Evolutionary conservation across 2,888 invertebrate species (phyloP).

Genomic region (Cantharis rufa): DNA sequence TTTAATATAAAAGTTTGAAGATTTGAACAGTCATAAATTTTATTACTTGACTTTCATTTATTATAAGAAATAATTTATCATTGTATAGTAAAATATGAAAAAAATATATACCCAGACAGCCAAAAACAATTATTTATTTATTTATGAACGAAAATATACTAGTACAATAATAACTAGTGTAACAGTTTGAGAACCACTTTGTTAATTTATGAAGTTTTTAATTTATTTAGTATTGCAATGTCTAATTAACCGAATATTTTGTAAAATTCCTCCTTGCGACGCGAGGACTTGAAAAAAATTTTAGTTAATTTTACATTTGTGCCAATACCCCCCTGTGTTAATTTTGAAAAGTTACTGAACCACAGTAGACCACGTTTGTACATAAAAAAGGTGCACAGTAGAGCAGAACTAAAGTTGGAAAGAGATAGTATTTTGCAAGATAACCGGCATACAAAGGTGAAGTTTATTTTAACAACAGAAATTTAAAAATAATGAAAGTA

Average conservation of each 20-base stretch:
- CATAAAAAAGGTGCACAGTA: not conserved
- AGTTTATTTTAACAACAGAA: not conserved
- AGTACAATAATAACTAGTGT: not conserved
- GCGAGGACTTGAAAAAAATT: not conserved
- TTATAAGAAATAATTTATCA: not conserved
- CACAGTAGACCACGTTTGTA: not conserved
- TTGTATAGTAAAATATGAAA: not conserved
- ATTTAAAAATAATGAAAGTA: not conserved
- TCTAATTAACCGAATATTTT: not conserved
- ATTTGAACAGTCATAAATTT: not conserved
- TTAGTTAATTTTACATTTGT: not conserved
- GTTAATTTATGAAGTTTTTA: not conserved
- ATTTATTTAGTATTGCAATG: not conserved
- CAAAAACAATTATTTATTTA: not conserved
- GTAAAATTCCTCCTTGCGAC: not conserved
- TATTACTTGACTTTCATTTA: not conserved
- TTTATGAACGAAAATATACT: not conserved
- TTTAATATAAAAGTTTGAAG: not conserved
- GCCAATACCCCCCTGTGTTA: not conserved
- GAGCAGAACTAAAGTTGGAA: not conserved
- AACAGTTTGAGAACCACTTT: not conserved
- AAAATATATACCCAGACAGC: not conserved
- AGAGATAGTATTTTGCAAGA: not conserved
- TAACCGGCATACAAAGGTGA: not conserved
- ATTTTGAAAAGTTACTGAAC: not conserved